phyloP scores from a whole-genome alignment of 2,888 invertebrate genomes.

The Tetragonula carbonaria region DNA sequence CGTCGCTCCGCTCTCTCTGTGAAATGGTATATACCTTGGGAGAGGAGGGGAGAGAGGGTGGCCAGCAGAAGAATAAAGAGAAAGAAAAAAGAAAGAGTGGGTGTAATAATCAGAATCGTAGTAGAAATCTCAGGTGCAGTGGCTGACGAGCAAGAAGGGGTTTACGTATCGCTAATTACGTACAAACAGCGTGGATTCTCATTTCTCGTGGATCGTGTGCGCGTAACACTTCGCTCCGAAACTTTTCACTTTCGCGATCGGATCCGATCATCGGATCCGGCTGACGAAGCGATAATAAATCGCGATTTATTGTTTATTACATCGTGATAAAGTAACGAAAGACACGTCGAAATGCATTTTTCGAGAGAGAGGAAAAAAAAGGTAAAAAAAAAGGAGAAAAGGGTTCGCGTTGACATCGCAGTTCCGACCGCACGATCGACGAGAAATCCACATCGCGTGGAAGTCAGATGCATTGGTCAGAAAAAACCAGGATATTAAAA shows the following conservation, averaged over 20 bases:
- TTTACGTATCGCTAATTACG: slow-evolving; percentile 78
- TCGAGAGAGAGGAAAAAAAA: background rate
- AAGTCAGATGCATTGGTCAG: slow-evolving; percentile 63
- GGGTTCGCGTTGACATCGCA: background rate
- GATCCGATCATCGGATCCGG: background rate
- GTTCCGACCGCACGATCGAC: slow-evolving; percentile 46
- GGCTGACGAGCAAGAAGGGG: slow-evolving; percentile 81
- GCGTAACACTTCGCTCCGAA: slow-evolving; percentile 47
- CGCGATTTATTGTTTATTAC: background rate
- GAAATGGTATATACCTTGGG: slow-evolving; percentile 35
- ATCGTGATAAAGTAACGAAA: background rate
- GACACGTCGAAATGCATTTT: background rate
- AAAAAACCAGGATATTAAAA: slow-evolving; percentile 61
- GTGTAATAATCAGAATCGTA: slow-evolving; percentile 45
- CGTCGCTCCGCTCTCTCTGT: slow-evolving; percentile 32
- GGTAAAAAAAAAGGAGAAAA: background rate
- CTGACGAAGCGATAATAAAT: slow-evolving; percentile 2
- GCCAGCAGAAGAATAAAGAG: slow-evolving; percentile 32
- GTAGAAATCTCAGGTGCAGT: slow-evolving; percentile 77
- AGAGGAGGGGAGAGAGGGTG: slow-evolving; percentile 11
- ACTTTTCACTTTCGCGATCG: background rate
- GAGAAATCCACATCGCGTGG: slow-evolving; percentile 61
- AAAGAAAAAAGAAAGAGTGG: slow-evolving; percentile 21
- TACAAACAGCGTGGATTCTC: slow-evolving; percentile 76
- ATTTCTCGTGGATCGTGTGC: slow-evolving; percentile 71